A percentile compares a stretch with the other conserved stretches of the same genome.
These are phyloP conservation scores for Ptychoptera contaminata DNA, from an alignment of 2,888 invertebrate species.

Conservation along the genomic window DNA sequence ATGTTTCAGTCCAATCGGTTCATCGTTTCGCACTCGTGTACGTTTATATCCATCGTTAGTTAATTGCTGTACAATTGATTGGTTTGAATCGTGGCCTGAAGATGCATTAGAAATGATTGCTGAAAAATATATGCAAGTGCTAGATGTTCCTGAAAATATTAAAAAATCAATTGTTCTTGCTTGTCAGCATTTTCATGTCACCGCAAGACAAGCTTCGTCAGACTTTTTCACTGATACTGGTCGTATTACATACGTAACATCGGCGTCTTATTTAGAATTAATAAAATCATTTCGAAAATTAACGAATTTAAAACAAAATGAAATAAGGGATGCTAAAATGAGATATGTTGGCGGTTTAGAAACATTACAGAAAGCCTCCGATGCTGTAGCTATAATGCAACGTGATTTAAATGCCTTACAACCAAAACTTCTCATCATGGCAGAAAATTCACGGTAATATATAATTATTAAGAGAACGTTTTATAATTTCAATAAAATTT, in stretches of 20 bases:
- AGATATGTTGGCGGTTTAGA: slow-evolving; percentile 67
- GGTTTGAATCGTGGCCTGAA: slow-evolving; percentile 84
- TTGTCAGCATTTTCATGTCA: slow-evolving; percentile 79
- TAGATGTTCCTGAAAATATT: slow-evolving; percentile 42
- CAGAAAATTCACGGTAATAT: slow-evolving; percentile 52
- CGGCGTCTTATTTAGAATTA: slow-evolving; percentile 75
- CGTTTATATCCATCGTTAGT: slow-evolving; percentile 81
- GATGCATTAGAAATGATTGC: slow-evolving; percentile 75
- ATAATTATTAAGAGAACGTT: neutral
- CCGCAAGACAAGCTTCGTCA: slow-evolving; percentile 45
- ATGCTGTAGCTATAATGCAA: slow-evolving; percentile 67
- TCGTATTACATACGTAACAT: slow-evolving; percentile 75
- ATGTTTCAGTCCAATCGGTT: slow-evolving; percentile 63
- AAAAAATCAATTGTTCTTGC: slow-evolving; percentile 54
- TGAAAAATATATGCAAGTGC: slow-evolving; percentile 49
- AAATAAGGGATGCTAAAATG: slow-evolving; percentile 53
- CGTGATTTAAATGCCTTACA: slow-evolving; percentile 63
- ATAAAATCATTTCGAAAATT: slow-evolving; percentile 63
- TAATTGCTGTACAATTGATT: slow-evolving; percentile 86
- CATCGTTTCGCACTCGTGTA: slow-evolving; percentile 60
- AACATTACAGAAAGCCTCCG: slow-evolving; percentile 64
- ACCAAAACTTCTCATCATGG: slow-evolving; percentile 63
- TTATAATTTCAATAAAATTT: neutral
- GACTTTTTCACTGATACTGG: slow-evolving; percentile 46
- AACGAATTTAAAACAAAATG: slow-evolving; percentile 52